Base-by-base conservation (phyloP, 53 echinoderm and acorn worm species). In the Paelopatides confundens region DNA sequence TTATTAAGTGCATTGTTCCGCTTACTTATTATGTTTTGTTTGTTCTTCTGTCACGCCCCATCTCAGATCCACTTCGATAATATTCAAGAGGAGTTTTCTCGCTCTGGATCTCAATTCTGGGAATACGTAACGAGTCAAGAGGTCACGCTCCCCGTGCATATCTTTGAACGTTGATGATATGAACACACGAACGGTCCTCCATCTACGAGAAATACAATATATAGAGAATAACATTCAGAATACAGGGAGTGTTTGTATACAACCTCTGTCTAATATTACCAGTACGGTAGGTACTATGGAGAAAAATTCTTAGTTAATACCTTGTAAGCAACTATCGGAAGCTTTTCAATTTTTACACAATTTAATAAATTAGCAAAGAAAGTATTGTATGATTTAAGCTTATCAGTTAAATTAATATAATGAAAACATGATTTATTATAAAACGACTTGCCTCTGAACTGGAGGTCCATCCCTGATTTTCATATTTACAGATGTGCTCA, bases 161-260 rank as follows among this genome's bases (percentile, higher is more conserved):
- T 99, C 99, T 46, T 94, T 92, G 91, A 99, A 99, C 6, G 99
- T 99, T 43, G 99, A 99, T 12, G 99, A 99, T 71, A 99, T 99
- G 90, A 99, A 99, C 47, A 99, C 99, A 29, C 95, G 92, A 27
- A 93, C 83, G 11, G 95, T 99, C 54, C 96, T 90, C 89, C 94
- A 93, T 62, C 98, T 98, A 68, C 10, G 69, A 52, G 11, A 43
- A 1, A 43, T 43, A 43, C 8, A 43, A 43, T 43, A 43, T 43
- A 43, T 12, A 4, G 12, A n/a, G n/a, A n/a, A n/a, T n/a, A n/a
- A n/a, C n/a, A n/a, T n/a, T n/a, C n/a, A n/a, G n/a, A n/a, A n/a
- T n/a, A n/a, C n/a, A n/a, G n/a, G n/a, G n/a, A n/a, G n/a, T n/a
- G n/a, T n/a, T n/a, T n/a, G n/a, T n/a, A n/a, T n/a, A n/a, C n/a